Evolutionary conservation across 2,888 invertebrate genomes (phyloP).

Genomic region (Megalurothrips usitatus): DNA sequence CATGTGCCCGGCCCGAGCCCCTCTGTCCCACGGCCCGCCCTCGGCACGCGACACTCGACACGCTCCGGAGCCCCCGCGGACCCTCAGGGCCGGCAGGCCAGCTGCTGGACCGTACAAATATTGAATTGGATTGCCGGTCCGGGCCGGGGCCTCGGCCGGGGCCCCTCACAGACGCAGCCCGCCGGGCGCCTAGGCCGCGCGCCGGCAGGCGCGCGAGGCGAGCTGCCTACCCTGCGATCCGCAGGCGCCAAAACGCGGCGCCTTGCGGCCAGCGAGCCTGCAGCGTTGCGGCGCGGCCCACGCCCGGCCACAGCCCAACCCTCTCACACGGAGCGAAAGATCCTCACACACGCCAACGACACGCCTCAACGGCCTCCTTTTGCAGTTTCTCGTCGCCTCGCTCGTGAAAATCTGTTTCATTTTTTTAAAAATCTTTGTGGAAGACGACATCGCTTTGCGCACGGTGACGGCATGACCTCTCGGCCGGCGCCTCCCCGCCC

Average conservation of each 20-base stretch:
- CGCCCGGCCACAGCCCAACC: no score
- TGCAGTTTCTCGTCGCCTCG: no score
- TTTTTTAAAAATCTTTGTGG: no score
- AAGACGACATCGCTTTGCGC: not conserved
- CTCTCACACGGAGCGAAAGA: no score
- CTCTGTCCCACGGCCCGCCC: not conserved
- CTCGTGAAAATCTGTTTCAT: no score
- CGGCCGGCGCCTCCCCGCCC: not conserved
- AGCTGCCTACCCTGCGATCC: not conserved
- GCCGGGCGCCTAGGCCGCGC: not conserved
- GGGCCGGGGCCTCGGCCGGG: no score
- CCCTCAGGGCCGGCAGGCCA: not conserved
- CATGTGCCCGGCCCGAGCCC: no score
- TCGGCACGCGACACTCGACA: not conserved
- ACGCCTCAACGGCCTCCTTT: no score
- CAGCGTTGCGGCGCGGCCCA: no score
- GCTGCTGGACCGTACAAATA: not conserved
- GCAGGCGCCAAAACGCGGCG: not conserved
- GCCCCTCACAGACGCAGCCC: not conserved
- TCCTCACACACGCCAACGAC: no score
- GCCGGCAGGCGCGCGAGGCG: not conserved
- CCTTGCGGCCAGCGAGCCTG: not conserved
- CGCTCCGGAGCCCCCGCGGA: not conserved
- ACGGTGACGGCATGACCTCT: not conserved
- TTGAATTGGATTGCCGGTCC: not conserved